Conservation (phyloP, 2,888 invertebrate species). For the Tetragonula carbonaria region DNA sequence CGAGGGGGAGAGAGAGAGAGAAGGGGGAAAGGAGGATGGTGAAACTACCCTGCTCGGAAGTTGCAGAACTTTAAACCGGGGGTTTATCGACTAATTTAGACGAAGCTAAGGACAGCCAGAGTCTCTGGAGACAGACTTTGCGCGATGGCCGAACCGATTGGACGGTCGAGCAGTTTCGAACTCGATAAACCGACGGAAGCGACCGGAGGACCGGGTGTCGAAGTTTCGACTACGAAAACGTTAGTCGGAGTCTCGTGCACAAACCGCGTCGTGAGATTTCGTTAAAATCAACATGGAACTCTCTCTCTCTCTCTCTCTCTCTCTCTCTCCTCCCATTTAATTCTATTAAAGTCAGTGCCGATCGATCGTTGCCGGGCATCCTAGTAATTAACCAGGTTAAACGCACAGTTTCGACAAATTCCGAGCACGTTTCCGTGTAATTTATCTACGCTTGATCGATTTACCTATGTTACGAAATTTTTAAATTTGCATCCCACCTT, state of each 20-base stretch:
- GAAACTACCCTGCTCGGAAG: slow-evolving; percentile 46
- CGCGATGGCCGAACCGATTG: slow-evolving; percentile 64
- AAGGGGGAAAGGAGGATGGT: neutral
- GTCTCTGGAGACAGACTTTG: slow-evolving; percentile 69
- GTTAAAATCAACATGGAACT: slow-evolving; percentile 71
- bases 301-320: slow-evolving; percentile 61
- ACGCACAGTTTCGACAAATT: neutral
- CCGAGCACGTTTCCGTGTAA: too few species aligned
- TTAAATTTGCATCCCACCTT: too few species aligned
- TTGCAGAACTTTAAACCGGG: slow-evolving; percentile 72
- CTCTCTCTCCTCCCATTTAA: slow-evolving; percentile 52
- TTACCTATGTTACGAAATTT: too few species aligned
- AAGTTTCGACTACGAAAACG: slow-evolving; percentile 66
- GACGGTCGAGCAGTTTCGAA: slow-evolving; percentile 70
- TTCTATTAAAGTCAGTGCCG: slow-evolving; percentile 65
- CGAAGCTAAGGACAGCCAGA: slow-evolving; percentile 65
- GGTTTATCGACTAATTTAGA: slow-evolving; percentile 79
- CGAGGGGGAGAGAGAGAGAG: neutral
- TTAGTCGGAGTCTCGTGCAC: slow-evolving; percentile 16
- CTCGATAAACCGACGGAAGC: slow-evolving; percentile 72
- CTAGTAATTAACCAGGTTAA: slow-evolving; percentile 38
- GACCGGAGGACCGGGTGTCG: slow-evolving; percentile 15
- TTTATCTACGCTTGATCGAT: too few species aligned
- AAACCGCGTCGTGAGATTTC: slow-evolving; percentile 60
- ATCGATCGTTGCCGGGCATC: slow-evolving; percentile 38